Base-by-base conservation (phyloP, 2,888 invertebrate species). In the Phymatocera aterrima region DNA sequence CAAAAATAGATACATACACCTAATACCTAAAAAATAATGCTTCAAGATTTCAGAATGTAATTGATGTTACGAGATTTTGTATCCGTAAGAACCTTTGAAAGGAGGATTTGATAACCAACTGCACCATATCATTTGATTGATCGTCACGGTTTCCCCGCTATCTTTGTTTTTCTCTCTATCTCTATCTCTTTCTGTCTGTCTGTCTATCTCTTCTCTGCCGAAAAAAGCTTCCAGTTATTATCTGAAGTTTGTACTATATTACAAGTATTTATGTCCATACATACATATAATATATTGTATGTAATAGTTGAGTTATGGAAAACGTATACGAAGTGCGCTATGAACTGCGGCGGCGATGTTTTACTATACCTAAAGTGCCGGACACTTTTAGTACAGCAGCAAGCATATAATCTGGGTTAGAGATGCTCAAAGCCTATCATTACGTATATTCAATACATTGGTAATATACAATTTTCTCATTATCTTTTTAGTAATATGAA, bases 211-310 rank as follows among this genome's bases (percentile, higher is more conserved):
- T 51, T 21, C 24, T 28, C 15, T 28, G 57, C 57, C 57, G 57
- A 57, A 64, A 64, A 64, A 64, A 64, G 61, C 61, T 64, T 64
- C 37, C 37, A 64, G 61, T 64, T 31, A 64, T 64, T 64, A 64
- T 64, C 61, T 37, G 34, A 31, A 64, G 18, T 37, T 37, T 64
- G 28, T 28, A 10, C 10, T 10, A 1, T 31, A 31, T 60, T 10
- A 43, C 1, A 6, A 12, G 43, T 10, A 12, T 43, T 43, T 43
- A 12, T 10, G 43, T 43, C 43, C n/a, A 1, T 51, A 21, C 21
- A 6, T 1, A 51, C 21, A 1, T 51, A 6, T 18, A 3, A 18
- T 0, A 3, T 18, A 48, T n/a, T n/a, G 2, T n/a, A 18, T 51
- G 12, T 15, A 28, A 28, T 57, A 57, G 12, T 57, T 57, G 57